A percentile compares a stretch with the other conserved stretches of the same genome.
These are phyloP conservation scores for Cryptomyrus ogoouensis DNA, from an alignment of 2,113 vertebrate species.

Conservation along the genomic window DNA sequence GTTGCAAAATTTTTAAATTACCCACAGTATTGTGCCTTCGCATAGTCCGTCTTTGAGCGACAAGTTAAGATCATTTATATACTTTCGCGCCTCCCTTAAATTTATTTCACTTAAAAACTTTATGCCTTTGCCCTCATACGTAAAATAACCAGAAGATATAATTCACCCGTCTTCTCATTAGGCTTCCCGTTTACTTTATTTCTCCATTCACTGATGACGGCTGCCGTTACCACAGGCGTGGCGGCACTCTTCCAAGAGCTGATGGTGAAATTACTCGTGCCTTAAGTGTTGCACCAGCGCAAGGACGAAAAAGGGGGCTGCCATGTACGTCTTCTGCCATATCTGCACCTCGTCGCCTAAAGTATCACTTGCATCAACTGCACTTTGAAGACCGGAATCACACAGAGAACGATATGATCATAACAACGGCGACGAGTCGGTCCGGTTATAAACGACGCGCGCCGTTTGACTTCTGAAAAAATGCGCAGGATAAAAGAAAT, in stretches of 20 bases:
- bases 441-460: neutral
- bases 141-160: neutral
- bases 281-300: neutral
- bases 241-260: conserved; percentile 2
- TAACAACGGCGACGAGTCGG: conserved; percentile 16
- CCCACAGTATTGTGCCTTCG: neutral
- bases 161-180: neutral
- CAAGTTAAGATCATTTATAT: conserved; percentile 1
- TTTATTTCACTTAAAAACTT: neutral
- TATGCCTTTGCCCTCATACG: neutral
- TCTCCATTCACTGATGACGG: neutral
- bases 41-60: neutral
- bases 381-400: conserved; percentile 18
- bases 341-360: conserved; percentile 39
- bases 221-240: conserved; percentile 3
- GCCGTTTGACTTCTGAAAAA: neutral
- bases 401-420: conserved; percentile 9
- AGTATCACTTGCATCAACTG: conserved; percentile 41
- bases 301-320: conserved; percentile 8
- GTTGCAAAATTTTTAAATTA: neutral
- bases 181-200: conserved; percentile 18
- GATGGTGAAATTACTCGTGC: neutral
- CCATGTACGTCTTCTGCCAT: conserved; percentile 14
- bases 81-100: conserved; percentile 6
- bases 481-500: neutral